These are phyloP conservation scores for Cataglyphis albicans DNA, from an alignment of 2,888 invertebrate species.

Conservation along the genomic window DNA sequence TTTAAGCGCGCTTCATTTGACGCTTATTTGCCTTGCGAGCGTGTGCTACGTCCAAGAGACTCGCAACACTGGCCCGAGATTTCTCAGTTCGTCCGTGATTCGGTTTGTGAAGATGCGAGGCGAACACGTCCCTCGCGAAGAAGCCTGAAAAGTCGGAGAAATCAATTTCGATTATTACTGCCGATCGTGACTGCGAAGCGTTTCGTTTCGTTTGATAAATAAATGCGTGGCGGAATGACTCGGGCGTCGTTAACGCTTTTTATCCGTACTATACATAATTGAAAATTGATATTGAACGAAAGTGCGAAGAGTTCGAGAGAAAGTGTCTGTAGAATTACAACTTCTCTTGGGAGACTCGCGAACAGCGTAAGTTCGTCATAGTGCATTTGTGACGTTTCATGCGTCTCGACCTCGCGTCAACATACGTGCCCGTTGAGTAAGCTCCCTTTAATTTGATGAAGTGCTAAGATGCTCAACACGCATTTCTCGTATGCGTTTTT, in stretches of 20 bases:
- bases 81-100: conserved; percentile 62
- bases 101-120: conserved; percentile 12
- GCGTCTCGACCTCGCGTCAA: neutral
- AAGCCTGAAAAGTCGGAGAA: conserved; percentile 24
- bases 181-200: neutral
- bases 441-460: conserved; percentile 37
- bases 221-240: neutral
- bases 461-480: conserved; percentile 21
- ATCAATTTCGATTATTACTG: conserved; percentile 6
- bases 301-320: neutral
- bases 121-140: neutral
- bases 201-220: neutral
- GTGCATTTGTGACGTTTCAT: neutral
- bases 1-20: conserved; percentile 81
- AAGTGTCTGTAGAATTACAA: neutral
- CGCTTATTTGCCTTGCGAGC: conserved; percentile 76
- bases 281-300: conserved; percentile 2
- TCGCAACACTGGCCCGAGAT: conserved; percentile 73
- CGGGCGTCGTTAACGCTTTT: neutral
- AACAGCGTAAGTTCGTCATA: neutral
- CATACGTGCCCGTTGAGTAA: conserved; percentile 18
- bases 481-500: neutral
- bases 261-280: neutral
- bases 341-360: neutral
- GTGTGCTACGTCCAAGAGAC: conserved; percentile 59